A percentile compares a stretch with the other conserved stretches of the same genome.
Evolutionary conservation across 2,113 vertebrate species (phyloP).

Genomic region (Triplophysa rosa): DNA sequence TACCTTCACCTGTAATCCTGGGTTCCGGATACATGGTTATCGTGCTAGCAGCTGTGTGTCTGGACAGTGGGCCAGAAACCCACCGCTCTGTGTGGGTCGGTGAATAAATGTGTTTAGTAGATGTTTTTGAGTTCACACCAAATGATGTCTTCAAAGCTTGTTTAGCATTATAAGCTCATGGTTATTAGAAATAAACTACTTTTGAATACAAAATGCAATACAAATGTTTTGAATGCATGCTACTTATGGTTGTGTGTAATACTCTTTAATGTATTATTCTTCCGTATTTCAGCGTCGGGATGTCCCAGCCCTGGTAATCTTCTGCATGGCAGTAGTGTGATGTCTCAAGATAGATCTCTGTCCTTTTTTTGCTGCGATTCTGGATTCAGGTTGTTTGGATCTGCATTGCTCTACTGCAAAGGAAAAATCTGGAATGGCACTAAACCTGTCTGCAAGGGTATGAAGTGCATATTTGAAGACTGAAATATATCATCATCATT

Average conservation of each 20-base stretch:
- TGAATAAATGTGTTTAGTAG: background rate
- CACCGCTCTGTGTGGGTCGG: constrained; percentile 69
- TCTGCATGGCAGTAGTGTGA: constrained; percentile 57
- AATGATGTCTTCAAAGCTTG: too few species aligned
- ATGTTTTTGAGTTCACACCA: background rate
- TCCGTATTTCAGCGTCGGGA: constrained; percentile 57
- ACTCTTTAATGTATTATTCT: background rate
- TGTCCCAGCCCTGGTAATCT: constrained; percentile 58
- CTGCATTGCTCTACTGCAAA: constrained; percentile 66
- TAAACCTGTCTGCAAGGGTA: constrained; percentile 71
- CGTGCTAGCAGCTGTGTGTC: constrained; percentile 71
- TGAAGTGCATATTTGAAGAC: background rate
- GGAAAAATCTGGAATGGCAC: constrained; percentile 69
- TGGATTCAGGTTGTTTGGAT: constrained; percentile 66
- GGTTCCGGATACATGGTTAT: constrained; percentile 69
- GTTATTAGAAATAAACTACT: too few species aligned
- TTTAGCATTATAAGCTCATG: too few species aligned
- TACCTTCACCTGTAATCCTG: constrained; percentile 67
- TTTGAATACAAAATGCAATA: background rate
- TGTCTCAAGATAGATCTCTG: constrained; percentile 61
- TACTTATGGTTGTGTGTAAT: background rate
- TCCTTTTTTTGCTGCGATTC: constrained; percentile 60
- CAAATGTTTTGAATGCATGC: background rate
- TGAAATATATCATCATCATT: too few species aligned
- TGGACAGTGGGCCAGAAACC: constrained; percentile 67